A percentile compares a stretch with the other conserved stretches of the same genome.
phyloP scores from a whole-genome alignment of 2,797 vertebrate species.

The Serranus cabrilla region DNA sequence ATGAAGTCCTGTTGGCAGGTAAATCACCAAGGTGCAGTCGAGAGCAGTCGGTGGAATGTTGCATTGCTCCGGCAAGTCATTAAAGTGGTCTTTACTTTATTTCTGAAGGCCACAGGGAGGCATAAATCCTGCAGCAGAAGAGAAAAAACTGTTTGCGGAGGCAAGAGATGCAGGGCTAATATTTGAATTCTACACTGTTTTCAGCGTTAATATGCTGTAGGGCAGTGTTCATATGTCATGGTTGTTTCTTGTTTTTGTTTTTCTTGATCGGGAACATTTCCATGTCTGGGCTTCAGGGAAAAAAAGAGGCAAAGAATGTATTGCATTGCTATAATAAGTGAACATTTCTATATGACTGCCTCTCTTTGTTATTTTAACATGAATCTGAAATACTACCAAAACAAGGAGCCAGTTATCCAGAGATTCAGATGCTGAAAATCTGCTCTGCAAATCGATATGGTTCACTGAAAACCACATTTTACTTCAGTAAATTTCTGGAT shows the following conservation, averaged over 20 bases:
- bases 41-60: conserved; percentile 27
- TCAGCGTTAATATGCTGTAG: background rate
- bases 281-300: background rate
- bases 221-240: background rate
- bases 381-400: too few relatives aligned
- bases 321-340: background rate
- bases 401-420: background rate
- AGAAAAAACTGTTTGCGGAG: background rate
- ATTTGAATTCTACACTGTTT: background rate
- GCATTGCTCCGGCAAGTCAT: conserved; percentile 19
- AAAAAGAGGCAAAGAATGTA: background rate
- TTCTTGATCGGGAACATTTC: background rate
- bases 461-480: background rate
- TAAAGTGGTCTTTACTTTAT: conserved; percentile 23
- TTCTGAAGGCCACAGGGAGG: background rate
- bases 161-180: background rate
- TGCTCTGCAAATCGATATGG: background rate
- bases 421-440: background rate
- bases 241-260: background rate
- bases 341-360: background rate
- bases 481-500: background rate
- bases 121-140: conserved; percentile 19
- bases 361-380: too few relatives aligned
- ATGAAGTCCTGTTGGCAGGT: conserved; percentile 36
- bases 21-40: conserved; percentile 26